phyloP scores from a whole-genome alignment of 1,140 invertebrate genomes.

The Megalopta genalis region DNA sequence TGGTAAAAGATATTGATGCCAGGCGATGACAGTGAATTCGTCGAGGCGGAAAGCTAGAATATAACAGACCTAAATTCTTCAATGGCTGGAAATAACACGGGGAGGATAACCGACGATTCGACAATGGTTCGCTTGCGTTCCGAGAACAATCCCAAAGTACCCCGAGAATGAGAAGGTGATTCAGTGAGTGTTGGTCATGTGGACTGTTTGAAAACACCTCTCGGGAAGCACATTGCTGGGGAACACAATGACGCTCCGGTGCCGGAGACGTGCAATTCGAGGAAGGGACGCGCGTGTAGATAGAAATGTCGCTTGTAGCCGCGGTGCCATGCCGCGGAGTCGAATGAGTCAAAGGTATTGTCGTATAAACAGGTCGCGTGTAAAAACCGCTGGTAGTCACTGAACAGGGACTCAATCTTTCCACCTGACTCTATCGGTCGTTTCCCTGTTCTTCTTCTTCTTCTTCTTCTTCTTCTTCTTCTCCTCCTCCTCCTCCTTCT shows the following conservation, averaged over 20 bases:
- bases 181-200: background rate
- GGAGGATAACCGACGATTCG: background rate
- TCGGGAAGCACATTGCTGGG: slow-evolving; percentile 13
- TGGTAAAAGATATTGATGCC: too few relatives aligned
- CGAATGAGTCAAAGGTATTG: slow-evolving; percentile 59
- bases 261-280: slow-evolving; percentile 32
- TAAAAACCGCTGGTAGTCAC: slow-evolving; percentile 61
- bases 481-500: background rate
- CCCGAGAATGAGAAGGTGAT: slow-evolving; percentile 26
- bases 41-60: too few relatives aligned
- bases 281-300: slow-evolving; percentile 5
- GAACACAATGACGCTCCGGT: slow-evolving; percentile 33
- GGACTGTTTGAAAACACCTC: slow-evolving; percentile 38
- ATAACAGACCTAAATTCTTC: background rate
- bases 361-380: slow-evolving; percentile 61
- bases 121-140: background rate
- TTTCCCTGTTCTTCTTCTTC: background rate
- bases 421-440: slow-evolving; percentile 28
- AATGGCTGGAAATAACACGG: background rate
- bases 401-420: slow-evolving; percentile 51
- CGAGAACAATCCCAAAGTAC: slow-evolving; percentile 31
- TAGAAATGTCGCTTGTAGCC: slow-evolving; percentile 46
- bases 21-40: too few relatives aligned
- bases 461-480: too few relatives aligned
- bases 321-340: slow-evolving; percentile 13